phyloP scores from a whole-genome alignment of 2,797 vertebrate species.

The Lates japonicus region DNA sequence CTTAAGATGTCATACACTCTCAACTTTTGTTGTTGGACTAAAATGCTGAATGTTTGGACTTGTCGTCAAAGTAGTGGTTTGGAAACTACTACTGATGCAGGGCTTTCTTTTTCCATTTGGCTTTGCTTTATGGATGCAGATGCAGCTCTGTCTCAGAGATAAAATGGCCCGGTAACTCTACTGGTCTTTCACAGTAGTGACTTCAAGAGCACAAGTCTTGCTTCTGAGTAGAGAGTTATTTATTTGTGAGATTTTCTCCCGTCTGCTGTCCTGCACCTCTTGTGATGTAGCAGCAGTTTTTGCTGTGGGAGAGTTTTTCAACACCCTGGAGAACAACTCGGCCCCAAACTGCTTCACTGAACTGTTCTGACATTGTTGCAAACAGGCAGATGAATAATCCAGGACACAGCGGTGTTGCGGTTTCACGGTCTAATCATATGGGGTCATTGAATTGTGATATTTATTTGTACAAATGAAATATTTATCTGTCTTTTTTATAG shows the following conservation, averaged over 20 bases:
- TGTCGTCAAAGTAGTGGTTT: neutral
- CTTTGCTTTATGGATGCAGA: neutral
- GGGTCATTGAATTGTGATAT: conserved; percentile 17
- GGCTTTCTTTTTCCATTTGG: neutral
- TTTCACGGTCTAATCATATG: conserved; percentile 26
- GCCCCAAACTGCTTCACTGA: conserved; percentile 49
- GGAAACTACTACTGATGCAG: conserved; percentile 4
- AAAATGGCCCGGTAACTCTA: conserved; percentile 6
- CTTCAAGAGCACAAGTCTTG: conserved; percentile 9
- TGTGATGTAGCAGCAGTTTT: conserved; percentile 43
- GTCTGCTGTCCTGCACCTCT: conserved; percentile 22
- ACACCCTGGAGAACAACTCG: conserved; percentile 44
- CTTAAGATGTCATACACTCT: neutral
- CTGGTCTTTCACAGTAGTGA: conserved; percentile 18
- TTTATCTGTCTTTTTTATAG: conserved; percentile 1
- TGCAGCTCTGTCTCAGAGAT: conserved; percentile 3
- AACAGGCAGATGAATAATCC: conserved; percentile 49
- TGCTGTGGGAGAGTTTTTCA: conserved; percentile 49
- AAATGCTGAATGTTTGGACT: neutral
- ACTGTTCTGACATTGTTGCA: conserved; percentile 59
- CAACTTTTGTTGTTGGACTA: neutral
- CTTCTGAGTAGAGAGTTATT: conserved; percentile 19
- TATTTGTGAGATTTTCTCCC: conserved; percentile 14
- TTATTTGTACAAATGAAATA: neutral
- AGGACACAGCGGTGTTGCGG: conserved; percentile 14